These are phyloP conservation scores for Stegastes partitus DNA, from an alignment of 2,113 vertebrate genomes.

Conservation along the genomic window DNA sequence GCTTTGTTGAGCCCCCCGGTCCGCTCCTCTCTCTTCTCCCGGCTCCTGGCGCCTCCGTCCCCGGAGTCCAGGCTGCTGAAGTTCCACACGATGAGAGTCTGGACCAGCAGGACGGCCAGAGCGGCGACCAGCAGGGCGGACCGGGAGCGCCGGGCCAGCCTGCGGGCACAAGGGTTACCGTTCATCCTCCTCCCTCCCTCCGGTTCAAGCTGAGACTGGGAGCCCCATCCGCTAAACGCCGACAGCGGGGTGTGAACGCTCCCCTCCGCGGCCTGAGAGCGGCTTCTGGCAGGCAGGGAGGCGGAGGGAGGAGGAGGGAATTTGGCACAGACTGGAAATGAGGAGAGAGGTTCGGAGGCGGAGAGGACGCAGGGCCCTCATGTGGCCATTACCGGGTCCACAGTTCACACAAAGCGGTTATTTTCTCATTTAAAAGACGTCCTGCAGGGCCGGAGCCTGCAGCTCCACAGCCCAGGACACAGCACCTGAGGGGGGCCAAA, in stretches of 20 bases:
- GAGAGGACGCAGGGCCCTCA: constrained; percentile 59
- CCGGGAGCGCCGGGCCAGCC: constrained; percentile 91
- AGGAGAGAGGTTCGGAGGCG: constrained; percentile 62
- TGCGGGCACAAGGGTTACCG: constrained; percentile 89
- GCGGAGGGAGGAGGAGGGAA: constrained; percentile 49
- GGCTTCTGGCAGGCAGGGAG: constrained; percentile 55
- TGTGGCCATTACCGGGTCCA: constrained; percentile 40
- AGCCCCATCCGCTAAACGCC: constrained; percentile 71
- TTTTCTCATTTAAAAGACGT: constrained; percentile 11
- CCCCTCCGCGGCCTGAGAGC: constrained; percentile 52
- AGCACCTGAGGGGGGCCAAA: too few species aligned
- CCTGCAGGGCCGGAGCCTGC: background rate
- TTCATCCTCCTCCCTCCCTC: constrained; percentile 81
- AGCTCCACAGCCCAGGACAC: background rate
- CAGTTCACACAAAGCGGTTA: constrained; percentile 18
- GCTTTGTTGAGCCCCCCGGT: constrained; percentile 80
- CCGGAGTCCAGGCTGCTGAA: constrained; percentile 94
- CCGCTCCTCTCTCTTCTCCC: constrained; percentile 84
- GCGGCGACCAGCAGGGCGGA: constrained; percentile 91
- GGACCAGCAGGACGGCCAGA: constrained; percentile 91
- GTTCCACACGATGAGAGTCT: constrained; percentile 97
- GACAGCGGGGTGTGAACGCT: constrained; percentile 74
- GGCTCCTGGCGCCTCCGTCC: constrained; percentile 78
- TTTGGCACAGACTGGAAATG: constrained; percentile 68
- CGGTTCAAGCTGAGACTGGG: constrained; percentile 60